Percentiles rank a stretch among this genome's conserved stretches.
phyloP scores from a whole-genome alignment of 2,797 vertebrate species.

The Lagodon rhomboides region DNA sequence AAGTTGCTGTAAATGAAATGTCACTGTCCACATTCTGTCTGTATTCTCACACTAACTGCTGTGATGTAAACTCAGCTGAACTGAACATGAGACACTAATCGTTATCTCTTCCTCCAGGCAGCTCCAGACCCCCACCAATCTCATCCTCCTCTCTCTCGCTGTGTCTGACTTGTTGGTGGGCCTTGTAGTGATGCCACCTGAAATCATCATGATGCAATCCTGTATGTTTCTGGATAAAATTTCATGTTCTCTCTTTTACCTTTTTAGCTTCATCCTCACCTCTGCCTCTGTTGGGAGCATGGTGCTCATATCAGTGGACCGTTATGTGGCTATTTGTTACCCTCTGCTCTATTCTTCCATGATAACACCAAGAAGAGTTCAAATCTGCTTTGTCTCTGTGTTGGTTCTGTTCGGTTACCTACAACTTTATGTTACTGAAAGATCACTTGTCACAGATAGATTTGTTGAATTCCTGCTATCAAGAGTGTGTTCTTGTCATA shows the following conservation, averaged over 20 bases:
- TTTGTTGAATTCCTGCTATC: not conserved
- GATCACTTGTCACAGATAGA: not conserved
- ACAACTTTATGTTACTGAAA: conserved; percentile 12
- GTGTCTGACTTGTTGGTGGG: conserved; percentile 80
- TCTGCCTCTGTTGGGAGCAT: conserved; percentile 42
- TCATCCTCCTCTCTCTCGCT: conserved; percentile 82
- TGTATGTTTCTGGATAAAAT: conserved; percentile 32
- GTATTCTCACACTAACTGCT: no score
- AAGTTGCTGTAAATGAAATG: no score
- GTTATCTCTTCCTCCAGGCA: conserved; percentile 57
- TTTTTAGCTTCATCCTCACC: conserved; percentile 68
- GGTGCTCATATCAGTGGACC: not conserved
- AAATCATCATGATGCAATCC: conserved; percentile 68
- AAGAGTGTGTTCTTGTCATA: not conserved
- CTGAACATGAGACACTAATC: no score
- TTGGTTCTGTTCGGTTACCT: conserved; percentile 43
- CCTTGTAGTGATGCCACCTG: conserved; percentile 76
- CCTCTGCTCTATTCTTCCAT: conserved; percentile 38
- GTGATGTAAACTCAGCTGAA: no score
- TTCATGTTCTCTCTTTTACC: conserved; percentile 71
- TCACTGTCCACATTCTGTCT: no score
- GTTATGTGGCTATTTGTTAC: conserved; percentile 9
- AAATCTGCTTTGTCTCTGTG: conserved; percentile 32
- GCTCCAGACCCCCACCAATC: conserved; percentile 80
- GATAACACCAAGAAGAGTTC: conserved; percentile 40